These are phyloP conservation scores for Propithecus perrieri DNA, from an alignment of 2,797 vertebrate genomes.

Conservation along the genomic window DNA sequence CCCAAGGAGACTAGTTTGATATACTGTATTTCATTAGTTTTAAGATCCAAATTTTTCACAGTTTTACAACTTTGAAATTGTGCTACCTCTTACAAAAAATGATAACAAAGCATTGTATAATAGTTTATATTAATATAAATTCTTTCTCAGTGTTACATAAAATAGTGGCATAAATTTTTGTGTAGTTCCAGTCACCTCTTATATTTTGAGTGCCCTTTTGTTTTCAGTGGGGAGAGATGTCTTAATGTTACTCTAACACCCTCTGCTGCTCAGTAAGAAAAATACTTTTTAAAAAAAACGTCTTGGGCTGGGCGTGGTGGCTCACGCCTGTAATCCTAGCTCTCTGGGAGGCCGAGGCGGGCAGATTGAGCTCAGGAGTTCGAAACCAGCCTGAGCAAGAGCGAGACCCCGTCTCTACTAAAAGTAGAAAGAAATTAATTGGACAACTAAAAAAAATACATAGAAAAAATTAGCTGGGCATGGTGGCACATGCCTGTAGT, in stretches of 20 bases:
- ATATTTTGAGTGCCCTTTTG: not conserved
- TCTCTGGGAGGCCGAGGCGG: no score
- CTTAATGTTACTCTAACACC: not conserved
- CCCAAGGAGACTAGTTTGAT: not conserved
- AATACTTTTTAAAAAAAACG: not conserved
- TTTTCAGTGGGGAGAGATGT: not conserved
- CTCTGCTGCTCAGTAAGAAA: not conserved
- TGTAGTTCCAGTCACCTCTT: not conserved
- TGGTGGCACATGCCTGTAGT: no score
- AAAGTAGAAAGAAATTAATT: no score
- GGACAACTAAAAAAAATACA: no score
- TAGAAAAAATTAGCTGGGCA: no score
- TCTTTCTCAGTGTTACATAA: not conserved
- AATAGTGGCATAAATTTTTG: not conserved
- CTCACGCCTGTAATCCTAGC: no score
- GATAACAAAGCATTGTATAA: not conserved
- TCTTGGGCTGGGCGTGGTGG: no score
- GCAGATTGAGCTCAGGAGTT: no score
- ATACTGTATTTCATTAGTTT: not conserved
- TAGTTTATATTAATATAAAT: constrained; percentile 1
- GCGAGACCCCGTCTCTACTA: no score
- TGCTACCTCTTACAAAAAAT: not conserved
- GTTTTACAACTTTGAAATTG: not conserved
- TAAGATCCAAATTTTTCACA: not conserved
- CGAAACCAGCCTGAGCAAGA: no score